phyloP scores from a whole-genome alignment of 2,888 invertebrate species.

The Halictus quadricinctus region DNA sequence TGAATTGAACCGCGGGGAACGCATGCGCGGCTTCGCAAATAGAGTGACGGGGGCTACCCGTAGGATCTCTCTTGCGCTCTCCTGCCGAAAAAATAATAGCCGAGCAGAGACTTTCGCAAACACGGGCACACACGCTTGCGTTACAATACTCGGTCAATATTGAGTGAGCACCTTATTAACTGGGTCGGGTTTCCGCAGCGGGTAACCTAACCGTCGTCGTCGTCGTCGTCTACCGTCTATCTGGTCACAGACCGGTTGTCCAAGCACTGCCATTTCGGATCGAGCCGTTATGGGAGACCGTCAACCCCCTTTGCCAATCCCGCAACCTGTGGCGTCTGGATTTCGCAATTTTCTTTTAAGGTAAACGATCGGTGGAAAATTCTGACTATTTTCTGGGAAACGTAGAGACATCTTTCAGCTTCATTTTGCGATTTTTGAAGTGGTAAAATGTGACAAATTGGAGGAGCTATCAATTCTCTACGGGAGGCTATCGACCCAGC shows the following conservation, averaged over 20 bases:
- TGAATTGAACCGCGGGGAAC: background rate
- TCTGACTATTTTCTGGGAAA: background rate
- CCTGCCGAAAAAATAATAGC: background rate
- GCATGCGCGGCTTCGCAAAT: background rate
- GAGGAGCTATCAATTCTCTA: too few species aligned
- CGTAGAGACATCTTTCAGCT: background rate
- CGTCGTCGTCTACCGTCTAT: background rate
- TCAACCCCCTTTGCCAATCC: background rate
- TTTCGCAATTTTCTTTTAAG: background rate
- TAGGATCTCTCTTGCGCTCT: background rate
- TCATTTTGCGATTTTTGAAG: background rate
- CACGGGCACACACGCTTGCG: background rate
- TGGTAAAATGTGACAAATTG: background rate
- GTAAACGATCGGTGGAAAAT: background rate
- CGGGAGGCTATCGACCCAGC: too few species aligned
- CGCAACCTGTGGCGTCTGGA: background rate
- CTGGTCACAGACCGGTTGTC: background rate
- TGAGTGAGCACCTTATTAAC: conserved; percentile 8
- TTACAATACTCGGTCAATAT: conserved; percentile 2
- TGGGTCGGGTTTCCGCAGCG: conserved; percentile 4
- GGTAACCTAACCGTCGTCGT: background rate
- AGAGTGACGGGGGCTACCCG: background rate
- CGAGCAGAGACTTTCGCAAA: background rate
- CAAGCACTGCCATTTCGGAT: background rate
- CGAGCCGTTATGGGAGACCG: background rate